Evolutionary conservation across 2,797 vertebrate genomes (phyloP).

Genomic region (Takifugu rubripes): DNA sequence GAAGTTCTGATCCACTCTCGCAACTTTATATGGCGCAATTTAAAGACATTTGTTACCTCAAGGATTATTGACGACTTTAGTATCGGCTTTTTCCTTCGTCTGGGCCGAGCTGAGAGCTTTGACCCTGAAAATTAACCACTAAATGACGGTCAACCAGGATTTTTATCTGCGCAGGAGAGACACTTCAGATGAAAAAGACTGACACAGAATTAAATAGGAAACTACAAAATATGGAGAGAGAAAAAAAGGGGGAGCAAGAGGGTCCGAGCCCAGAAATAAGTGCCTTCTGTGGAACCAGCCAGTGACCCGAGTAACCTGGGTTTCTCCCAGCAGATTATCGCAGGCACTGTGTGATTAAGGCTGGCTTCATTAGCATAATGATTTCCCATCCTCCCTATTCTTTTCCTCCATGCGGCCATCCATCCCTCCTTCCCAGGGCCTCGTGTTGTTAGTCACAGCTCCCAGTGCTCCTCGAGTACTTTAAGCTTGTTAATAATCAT

Average conservation of each 20-base stretch:
- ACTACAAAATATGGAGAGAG: conserved; percentile 26
- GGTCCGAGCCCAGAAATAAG: conserved; percentile 39
- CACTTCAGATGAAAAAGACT: conserved; percentile 9
- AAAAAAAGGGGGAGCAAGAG: conserved; percentile 24
- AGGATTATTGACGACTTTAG: too few relatives aligned
- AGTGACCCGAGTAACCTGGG: conserved; percentile 80
- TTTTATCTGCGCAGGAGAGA: background rate
- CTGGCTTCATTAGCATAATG: conserved; percentile 92
- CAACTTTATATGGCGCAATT: too few relatives aligned
- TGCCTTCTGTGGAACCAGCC: conserved; percentile 66
- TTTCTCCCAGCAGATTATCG: conserved; percentile 85
- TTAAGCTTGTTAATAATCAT: conserved; percentile 99
- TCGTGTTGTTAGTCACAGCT: conserved; percentile 87
- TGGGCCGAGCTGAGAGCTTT: conserved; percentile 4
- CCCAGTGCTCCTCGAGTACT: conserved; percentile 90
- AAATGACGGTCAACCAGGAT: too few relatives aligned
- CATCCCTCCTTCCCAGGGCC: conserved; percentile 61
- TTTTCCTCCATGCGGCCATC: conserved; percentile 59
- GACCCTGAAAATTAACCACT: conserved; percentile 14
- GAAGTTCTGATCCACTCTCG: too few relatives aligned
- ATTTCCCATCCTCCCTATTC: conserved; percentile 79
- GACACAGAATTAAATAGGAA: conserved; percentile 24
- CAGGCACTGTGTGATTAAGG: conserved; percentile 85
- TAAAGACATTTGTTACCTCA: too few relatives aligned
- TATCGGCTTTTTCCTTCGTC: too few relatives aligned